These are phyloP conservation scores for Ctenosaura bakeri DNA, from an alignment of 2,797 vertebrate species.

Conservation along the genomic window DNA sequence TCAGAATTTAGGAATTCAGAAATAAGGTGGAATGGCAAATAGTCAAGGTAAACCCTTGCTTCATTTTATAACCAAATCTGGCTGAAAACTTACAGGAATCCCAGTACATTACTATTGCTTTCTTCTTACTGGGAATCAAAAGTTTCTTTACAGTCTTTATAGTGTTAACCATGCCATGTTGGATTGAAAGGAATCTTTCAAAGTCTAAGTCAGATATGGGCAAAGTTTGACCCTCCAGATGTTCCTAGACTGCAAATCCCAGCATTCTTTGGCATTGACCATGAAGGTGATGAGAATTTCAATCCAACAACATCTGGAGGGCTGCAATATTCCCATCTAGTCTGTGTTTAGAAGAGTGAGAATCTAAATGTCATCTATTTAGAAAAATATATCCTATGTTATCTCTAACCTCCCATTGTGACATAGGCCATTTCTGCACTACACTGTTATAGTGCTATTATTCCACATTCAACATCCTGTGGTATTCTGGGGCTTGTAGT, in stretches of 20 bases:
- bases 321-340: too few species aligned
- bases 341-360: neutral
- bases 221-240: too few species aligned
- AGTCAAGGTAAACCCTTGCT: neutral
- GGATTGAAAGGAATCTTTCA: neutral
- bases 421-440: too few species aligned
- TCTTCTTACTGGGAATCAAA: neutral
- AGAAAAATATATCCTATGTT: neutral
- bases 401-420: too few species aligned
- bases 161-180: neutral
- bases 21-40: neutral
- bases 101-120: neutral
- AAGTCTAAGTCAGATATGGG: too few species aligned
- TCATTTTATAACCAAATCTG: neutral
- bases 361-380: neutral
- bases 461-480: too few species aligned
- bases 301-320: too few species aligned
- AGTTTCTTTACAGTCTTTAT: neutral
- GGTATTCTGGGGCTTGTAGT: too few species aligned
- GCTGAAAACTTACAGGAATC: neutral
- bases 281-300: too few species aligned
- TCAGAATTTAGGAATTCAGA: neutral
- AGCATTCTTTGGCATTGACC: too few species aligned
- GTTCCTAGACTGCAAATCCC: too few species aligned
- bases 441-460: too few species aligned